phyloP scores from a whole-genome alignment of 1,140 invertebrate genomes.

The Zaprionus inermis region DNA sequence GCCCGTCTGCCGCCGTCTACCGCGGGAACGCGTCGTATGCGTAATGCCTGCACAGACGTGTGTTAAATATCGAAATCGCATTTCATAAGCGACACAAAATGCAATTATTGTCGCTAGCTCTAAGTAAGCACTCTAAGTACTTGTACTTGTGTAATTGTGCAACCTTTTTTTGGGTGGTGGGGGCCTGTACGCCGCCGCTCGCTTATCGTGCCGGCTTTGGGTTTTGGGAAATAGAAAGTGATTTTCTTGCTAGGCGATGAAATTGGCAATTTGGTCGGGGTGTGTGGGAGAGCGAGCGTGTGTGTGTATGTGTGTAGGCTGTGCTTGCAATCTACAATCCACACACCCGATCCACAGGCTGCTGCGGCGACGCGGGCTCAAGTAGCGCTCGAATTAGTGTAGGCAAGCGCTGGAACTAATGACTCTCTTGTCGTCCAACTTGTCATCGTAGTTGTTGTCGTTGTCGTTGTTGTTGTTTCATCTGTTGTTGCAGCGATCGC shows the following conservation, averaged over 20 bases:
- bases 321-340: constrained; percentile 33
- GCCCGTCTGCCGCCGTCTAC: constrained; percentile 1
- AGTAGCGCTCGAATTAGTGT: constrained; percentile 77
- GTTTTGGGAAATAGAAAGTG: constrained; percentile 72
- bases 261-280: constrained; percentile 62
- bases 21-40: constrained; percentile 53
- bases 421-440: constrained; percentile 60
- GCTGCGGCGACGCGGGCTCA: constrained; percentile 47
- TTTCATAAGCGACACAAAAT: constrained; percentile 63
- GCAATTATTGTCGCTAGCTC: constrained; percentile 72
- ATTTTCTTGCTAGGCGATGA: constrained; percentile 75
- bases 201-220: constrained; percentile 38
- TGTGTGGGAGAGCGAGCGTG: constrained; percentile 1
- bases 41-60: constrained; percentile 69
- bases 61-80: constrained; percentile 64
- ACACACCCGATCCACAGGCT: constrained; percentile 18
- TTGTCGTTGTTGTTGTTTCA: constrained; percentile 17
- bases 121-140: constrained; percentile 17
- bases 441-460: constrained; percentile 45
- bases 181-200: neutral
- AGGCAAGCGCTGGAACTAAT: constrained; percentile 78
- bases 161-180: neutral
- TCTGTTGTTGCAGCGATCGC: constrained; percentile 8
- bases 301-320: neutral
- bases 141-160: constrained; percentile 24